These are phyloP conservation scores for Empidonax traillii DNA, from an alignment of 2,113 vertebrate genomes.

Conservation along the genomic window DNA sequence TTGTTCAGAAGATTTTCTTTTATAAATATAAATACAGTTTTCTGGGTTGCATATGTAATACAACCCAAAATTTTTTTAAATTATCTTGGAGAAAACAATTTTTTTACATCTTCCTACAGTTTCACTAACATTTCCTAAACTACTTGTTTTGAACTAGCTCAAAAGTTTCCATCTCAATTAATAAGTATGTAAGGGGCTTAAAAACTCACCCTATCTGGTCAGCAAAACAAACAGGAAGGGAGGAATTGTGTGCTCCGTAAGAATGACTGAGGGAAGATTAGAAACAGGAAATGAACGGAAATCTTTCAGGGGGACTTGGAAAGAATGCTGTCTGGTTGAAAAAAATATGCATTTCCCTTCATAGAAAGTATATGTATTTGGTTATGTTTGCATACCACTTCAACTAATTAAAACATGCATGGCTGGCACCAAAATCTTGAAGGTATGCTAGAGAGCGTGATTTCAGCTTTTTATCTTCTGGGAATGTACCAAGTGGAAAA, in stretches of 20 bases:
- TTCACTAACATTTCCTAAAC: not conserved
- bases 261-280: not conserved
- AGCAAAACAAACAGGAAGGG: slow-evolving; percentile 4
- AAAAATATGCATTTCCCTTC: not conserved
- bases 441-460: not conserved
- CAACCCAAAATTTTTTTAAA: not conserved
- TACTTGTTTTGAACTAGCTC: not conserved
- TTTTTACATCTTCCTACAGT: not conserved
- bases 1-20: not conserved
- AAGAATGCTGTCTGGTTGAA: not conserved
- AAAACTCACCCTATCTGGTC: not conserved
- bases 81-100: not conserved
- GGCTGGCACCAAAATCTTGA: not conserved
- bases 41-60: not conserved
- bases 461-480: slow-evolving; percentile 12
- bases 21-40: not conserved
- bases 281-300: not conserved
- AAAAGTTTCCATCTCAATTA: not conserved
- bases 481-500: not conserved
- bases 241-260: not conserved
- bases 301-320: not conserved
- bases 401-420: not conserved
- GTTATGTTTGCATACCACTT: not conserved
- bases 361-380: not conserved
- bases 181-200: not conserved